Percentiles rank a stretch among this genome's conserved stretches.
phyloP scores from a whole-genome alignment of 2,113 vertebrate genomes.

The Tyto alba region DNA sequence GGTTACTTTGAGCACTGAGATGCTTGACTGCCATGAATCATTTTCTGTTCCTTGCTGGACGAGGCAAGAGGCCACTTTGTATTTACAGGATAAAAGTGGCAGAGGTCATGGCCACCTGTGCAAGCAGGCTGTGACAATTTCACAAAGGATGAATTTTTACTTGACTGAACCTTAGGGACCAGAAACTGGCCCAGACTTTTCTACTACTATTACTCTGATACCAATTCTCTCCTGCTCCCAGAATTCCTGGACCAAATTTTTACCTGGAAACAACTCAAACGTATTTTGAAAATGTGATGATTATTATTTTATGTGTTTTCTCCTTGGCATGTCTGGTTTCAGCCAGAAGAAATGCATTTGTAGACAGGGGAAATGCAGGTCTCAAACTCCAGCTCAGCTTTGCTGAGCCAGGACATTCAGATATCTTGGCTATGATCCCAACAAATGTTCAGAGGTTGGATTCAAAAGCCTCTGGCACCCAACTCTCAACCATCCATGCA shows the following conservation, averaged over 20 bases:
- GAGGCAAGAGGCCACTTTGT: not conserved
- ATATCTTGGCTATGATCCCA: not conserved
- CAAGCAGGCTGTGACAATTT: not conserved
- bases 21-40: conserved; percentile 32
- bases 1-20: conserved; percentile 27
- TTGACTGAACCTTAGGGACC: not conserved
- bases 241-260: not conserved
- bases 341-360: not conserved
- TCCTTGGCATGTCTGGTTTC: not conserved
- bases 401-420: not conserved
- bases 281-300: not conserved
- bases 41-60: conserved; percentile 6
- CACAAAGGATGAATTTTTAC: not conserved
- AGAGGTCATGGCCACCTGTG: not conserved
- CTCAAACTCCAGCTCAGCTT: not conserved
- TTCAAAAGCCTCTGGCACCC: not conserved
- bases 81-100: not conserved
- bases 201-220: not conserved
- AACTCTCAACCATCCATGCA: not conserved
- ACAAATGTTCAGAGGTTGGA: not conserved
- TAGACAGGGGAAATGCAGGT: not conserved
- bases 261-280: not conserved
- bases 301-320: not conserved
- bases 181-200: not conserved
- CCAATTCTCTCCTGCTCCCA: not conserved